Evolutionary conservation across 2,797 vertebrate genomes (phyloP), one percentile per base, ranked within the genome.

Genomic region (Chloroceryle inda): DNA sequence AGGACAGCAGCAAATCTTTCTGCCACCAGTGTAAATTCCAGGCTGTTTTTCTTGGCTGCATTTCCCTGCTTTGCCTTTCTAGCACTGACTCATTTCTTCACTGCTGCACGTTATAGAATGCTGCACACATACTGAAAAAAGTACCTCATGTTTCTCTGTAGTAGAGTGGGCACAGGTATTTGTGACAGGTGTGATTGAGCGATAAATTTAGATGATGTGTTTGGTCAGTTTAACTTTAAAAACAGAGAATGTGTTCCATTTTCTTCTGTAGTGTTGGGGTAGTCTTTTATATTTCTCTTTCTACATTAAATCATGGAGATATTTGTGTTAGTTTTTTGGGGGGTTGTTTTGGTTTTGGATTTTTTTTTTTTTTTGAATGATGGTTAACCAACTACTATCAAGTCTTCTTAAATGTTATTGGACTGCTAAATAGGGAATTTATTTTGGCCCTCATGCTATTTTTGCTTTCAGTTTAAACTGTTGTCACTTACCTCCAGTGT

Each of bases 11-110:
- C 62, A 77, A 92, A 87, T 94, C 52, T 81, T 42, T 64, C 59
- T 91, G 77, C 52, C 56, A 45, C 33, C 24, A 17, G 59, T 47
- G 50, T 68, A 80, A 37, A 40, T 73, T 89, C 31, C 47, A 83
- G 59, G 55, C 33, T 80, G 61, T 53, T 94, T 91, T 93, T 91
- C 74, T 87, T 84, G 82, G 71, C 66, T 89, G 66, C 66, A 27
- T 90, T 94, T 92, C 66, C 37, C 21, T 75, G 47, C 45, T 58
- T 90, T 78, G 56, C 56, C 58, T 47, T 90, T 74, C 42, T n/a
- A 64, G 71, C 87, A 53, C 66, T 53, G 45, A 64, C 35, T 90
- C 19, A 85, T 74, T 72, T 78, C 66, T 78, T 81, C 33, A 42
- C 26, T 66, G 56, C 42, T 78, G 42, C 37, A 47, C 31, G 2